phyloP scores from a whole-genome alignment of 2,888 invertebrate genomes.

The Oligia latruncula region DNA sequence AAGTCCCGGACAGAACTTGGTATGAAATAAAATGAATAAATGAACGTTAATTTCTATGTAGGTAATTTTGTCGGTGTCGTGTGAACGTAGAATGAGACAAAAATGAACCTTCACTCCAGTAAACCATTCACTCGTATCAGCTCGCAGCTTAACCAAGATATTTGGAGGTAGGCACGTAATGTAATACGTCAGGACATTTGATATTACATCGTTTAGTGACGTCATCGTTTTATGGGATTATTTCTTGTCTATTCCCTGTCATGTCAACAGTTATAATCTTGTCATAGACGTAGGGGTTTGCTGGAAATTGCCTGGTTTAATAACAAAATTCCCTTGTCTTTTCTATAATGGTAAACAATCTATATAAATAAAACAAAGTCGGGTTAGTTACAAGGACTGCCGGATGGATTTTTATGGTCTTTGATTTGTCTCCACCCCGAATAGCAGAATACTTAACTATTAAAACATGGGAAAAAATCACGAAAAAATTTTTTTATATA shows the following conservation, averaged over 20 bases:
- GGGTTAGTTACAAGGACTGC: no score
- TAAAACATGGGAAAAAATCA: no score
- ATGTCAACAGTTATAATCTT: conserved; percentile 28
- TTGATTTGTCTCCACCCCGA: no score
- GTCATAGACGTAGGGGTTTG: background rate
- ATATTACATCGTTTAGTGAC: conserved; percentile 33
- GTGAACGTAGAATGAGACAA: background rate
- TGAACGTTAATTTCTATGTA: background rate
- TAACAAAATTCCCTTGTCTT: background rate
- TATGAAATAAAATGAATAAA: background rate
- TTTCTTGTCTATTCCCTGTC: conserved; percentile 33
- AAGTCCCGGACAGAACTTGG: no score
- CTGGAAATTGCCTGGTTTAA: conserved; percentile 27
- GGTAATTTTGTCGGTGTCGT: no score
- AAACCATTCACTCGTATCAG: background rate
- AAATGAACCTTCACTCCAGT: background rate
- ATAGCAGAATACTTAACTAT: no score
- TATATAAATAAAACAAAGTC: background rate
- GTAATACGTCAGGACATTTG: conserved; percentile 27
- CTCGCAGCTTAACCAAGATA: conserved; percentile 22
- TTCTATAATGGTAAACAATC: background rate
- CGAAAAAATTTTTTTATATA: no score
- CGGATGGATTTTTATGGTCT: no score
- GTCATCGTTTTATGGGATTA: conserved; percentile 44
- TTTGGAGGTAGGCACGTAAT: conserved; percentile 6